A percentile compares a stretch with the other conserved stretches of the same genome.
phyloP scores from a whole-genome alignment of 2,888 invertebrate genomes.

The Electrophaes corylata region DNA sequence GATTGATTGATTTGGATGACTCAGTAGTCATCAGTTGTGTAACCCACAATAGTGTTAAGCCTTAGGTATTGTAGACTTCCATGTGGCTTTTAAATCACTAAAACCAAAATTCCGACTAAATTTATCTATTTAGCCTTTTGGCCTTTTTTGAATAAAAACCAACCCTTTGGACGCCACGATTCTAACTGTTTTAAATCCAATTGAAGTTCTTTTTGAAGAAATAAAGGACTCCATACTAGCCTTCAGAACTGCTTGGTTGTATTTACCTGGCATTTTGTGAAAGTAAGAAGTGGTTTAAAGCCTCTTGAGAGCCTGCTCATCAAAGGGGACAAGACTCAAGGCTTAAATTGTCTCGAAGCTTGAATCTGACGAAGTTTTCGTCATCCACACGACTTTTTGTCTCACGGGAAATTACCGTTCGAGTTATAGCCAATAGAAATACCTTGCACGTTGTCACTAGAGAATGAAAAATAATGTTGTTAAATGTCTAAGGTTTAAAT shows the following conservation, averaged over 20 bases:
- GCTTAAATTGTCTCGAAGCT: constrained; percentile 7
- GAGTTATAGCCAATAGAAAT: constrained; percentile 18
- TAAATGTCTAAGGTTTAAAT: neutral
- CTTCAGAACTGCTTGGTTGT: neutral
- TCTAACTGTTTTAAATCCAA: too few relatives aligned
- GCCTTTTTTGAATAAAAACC: too few relatives aligned
- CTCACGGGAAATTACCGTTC: constrained; percentile 41
- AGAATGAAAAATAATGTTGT: neutral
- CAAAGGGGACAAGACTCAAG: neutral
- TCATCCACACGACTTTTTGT: constrained; percentile 35
- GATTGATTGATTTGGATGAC: too few relatives aligned
- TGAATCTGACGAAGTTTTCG: constrained; percentile 19
- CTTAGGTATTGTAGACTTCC: too few relatives aligned
- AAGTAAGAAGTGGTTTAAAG: neutral
- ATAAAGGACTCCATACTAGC: neutral
- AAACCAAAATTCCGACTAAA: too few relatives aligned
- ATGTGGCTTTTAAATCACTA: too few relatives aligned
- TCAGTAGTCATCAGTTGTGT: too few relatives aligned
- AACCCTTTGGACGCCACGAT: too few relatives aligned
- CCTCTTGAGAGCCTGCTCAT: neutral
- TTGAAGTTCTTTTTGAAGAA: too few relatives aligned
- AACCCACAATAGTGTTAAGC: too few relatives aligned
- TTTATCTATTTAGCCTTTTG: too few relatives aligned
- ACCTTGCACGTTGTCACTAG: constrained; percentile 12
- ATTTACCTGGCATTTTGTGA: neutral